Base-by-base conservation (phyloP, 2,888 invertebrate species). In the Pomacea canaliculata region DNA sequence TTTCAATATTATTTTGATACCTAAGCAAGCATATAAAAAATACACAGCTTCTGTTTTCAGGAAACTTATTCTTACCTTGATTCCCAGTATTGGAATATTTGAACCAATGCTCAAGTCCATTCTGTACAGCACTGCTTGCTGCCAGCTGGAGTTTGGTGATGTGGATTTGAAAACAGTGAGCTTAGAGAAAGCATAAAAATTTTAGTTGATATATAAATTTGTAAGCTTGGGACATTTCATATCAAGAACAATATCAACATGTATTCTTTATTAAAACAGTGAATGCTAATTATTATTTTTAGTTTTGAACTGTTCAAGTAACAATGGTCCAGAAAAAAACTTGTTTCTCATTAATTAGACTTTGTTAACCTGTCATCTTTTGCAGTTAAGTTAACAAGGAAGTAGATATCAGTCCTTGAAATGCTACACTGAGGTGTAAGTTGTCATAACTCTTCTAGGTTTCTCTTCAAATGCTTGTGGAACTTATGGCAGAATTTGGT, bases 111-210 rank as follows among this genome's bases (percentile, higher is more conserved):
- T 79, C 12, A 72, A 80, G 12, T 62, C 80, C 70, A 71, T 78
- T 7, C 59, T 85, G 7, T 85, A 83, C 84, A 83, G 79, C 5
- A 77, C 80, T 75, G 76, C 85, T 76, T 85, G 83, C 71, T 84
- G 83, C 66, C 82, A 86, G n/a, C 72, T 87, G 12, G 85, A 88
- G 65, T 72, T 81, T 70, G 87, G 87, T 51, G 85, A 86, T 79
- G 76, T 85, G 7, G 75, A 78, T 8, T 76, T 87, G 37, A 87
- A 87, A 81, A 81, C 81, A 59, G 87, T 88, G 72, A 81, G 83
- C 81, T n/a, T 19, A 12, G n/a, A 10, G 48, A 63, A 23, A 63
- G 46, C 62, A 7, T 56, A 12, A 7, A 59, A 13, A 27, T 8
- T 73, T 63, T 63, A 12, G 63, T 27, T 10, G 23, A 23, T 23